Evolutionary conservation across 2,888 invertebrate species (phyloP).

Genomic region (Tolmerus cingulatus): DNA sequence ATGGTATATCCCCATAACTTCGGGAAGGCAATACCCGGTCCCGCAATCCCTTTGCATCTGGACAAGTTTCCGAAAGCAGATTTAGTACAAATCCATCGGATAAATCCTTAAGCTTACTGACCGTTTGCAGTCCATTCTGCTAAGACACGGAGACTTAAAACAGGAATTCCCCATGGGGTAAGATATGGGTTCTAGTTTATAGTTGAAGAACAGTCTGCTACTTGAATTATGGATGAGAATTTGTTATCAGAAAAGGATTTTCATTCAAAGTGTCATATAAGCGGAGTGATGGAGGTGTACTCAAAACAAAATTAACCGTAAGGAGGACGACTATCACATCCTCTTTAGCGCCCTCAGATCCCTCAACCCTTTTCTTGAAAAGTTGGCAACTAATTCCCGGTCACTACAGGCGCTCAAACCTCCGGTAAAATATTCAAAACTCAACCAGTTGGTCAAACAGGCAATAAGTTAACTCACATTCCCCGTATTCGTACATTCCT

Average conservation of each 20-base stretch:
- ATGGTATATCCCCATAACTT: slow-evolving; percentile 27
- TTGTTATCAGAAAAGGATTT: slow-evolving; percentile 50
- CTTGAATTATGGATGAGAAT: slow-evolving; percentile 49
- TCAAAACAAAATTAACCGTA: slow-evolving; percentile 49
- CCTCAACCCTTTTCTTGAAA: slow-evolving; percentile 46
- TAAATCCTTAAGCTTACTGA: slow-evolving; percentile 52
- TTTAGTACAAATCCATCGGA: slow-evolving; percentile 51
- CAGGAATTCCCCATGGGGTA: slow-evolving; percentile 48
- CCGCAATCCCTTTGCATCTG: slow-evolving; percentile 44
- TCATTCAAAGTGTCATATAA: slow-evolving; percentile 48
- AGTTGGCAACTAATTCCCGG: slow-evolving; percentile 45
- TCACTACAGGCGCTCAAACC: slow-evolving; percentile 45
- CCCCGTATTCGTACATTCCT: slow-evolving; percentile 17
- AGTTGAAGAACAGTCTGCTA: slow-evolving; percentile 32
- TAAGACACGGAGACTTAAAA: slow-evolving; percentile 56
- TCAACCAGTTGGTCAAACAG: slow-evolving; percentile 37
- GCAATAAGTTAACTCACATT: slow-evolving; percentile 32
- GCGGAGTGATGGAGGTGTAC: slow-evolving; percentile 37
- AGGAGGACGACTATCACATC: slow-evolving; percentile 29
- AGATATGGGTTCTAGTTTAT: slow-evolving; percentile 43
- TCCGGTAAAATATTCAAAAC: slow-evolving; percentile 47
- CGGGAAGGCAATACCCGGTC: slow-evolving; percentile 21
- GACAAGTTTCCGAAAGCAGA: slow-evolving; percentile 50
- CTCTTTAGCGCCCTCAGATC: slow-evolving; percentile 26
- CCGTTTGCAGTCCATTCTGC: slow-evolving; percentile 51